Percentiles rank a stretch among this genome's conserved stretches.
Conservation (phyloP, 2,888 invertebrate species). For the Leptinotarsa rubiginosa region DNA sequence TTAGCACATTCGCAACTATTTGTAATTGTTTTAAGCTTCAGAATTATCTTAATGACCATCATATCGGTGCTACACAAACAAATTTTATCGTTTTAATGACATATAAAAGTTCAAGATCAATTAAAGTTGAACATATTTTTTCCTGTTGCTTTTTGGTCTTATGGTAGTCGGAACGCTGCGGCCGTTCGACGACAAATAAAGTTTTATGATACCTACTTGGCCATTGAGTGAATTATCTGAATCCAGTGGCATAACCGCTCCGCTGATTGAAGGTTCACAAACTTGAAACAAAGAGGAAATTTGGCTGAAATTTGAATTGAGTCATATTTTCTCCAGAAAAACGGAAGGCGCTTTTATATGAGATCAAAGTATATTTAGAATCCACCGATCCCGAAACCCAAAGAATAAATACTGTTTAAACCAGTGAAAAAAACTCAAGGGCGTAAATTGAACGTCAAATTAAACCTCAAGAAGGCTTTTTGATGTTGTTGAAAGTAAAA, state of each 20-base stretch:
- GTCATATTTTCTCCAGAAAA: background rate
- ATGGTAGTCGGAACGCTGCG: constrained; percentile 15
- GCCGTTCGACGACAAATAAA: constrained; percentile 39
- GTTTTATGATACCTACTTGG: constrained; percentile 41
- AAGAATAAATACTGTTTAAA: no score
- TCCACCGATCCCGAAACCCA: no score
- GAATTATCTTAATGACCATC: constrained; percentile 15
- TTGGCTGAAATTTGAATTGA: no score
- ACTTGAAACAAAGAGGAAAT: no score
- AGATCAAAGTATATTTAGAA: no score
- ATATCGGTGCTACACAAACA: constrained; percentile 32
- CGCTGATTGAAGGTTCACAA: background rate
- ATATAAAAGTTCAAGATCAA: constrained; percentile 40
- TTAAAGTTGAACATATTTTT: constrained; percentile 40
- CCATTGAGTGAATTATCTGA: constrained; percentile 35
- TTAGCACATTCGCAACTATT: background rate
- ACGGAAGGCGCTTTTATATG: background rate
- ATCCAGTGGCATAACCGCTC: constrained; percentile 22
- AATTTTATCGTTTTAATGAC: constrained; percentile 42
- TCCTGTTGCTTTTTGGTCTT: constrained; percentile 32
- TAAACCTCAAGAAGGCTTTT: no score
- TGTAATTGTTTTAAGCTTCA: background rate
- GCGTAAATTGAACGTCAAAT: no score
- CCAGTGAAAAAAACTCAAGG: no score
- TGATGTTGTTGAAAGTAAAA: no score